Evolutionary conservation across 2,113 vertebrate genomes (phyloP).

Genomic region (Myocastor coypus): DNA sequence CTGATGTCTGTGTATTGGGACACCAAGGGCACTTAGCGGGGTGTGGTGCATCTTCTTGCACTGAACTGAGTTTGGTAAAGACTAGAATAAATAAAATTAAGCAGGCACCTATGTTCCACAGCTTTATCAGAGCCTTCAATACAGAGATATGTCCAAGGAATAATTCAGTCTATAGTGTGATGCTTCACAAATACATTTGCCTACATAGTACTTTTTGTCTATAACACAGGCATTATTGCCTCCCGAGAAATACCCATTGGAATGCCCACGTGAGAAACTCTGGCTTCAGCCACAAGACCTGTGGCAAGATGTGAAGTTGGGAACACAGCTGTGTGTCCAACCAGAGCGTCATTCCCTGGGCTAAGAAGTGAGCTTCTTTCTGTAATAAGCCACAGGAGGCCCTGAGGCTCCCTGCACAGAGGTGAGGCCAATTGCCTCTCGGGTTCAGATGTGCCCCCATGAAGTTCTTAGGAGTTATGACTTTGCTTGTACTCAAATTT

Average conservation of each 20-base stretch:
- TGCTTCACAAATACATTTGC: not conserved
- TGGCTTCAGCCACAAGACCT: not conserved
- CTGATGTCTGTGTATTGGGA: not conserved
- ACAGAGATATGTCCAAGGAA: not conserved
- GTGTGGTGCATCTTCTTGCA: not conserved
- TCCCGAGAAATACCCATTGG: not conserved
- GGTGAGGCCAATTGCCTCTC: not conserved
- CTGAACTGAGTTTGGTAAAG: not conserved
- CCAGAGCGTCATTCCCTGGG: not conserved
- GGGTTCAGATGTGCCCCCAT: not conserved
- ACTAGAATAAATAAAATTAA: not conserved
- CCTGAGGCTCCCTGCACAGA: not conserved
- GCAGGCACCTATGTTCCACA: not conserved
- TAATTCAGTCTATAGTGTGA: not conserved
- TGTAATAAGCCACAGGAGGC: not conserved
- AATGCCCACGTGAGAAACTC: not conserved
- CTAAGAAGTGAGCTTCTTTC: not conserved
- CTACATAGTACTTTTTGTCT: not conserved
- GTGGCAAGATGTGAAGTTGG: not conserved
- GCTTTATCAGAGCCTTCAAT: not conserved
- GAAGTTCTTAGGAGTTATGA: not conserved
- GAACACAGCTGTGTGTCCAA: conserved; percentile 6
- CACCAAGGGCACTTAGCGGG: not conserved
- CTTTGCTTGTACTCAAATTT: not conserved
- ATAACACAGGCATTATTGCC: not conserved